Evolutionary conservation across 2,113 vertebrate genomes (phyloP).

Genomic region (Fregetta grallaria): DNA sequence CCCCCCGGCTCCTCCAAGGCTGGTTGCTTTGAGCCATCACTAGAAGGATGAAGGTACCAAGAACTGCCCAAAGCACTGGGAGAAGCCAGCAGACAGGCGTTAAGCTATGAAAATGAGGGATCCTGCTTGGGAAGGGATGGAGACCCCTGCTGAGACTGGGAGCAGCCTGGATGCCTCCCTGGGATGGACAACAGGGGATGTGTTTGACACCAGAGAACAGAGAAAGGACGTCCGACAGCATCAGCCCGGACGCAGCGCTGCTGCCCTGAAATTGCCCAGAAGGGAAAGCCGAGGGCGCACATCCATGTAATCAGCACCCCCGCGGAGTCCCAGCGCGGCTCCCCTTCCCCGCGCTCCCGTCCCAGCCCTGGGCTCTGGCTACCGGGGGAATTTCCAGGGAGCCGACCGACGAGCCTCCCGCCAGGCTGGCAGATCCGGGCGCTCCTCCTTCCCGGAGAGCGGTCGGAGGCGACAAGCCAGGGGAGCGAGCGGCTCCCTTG

Average conservation of each 20-base stretch:
- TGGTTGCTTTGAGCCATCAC: not conserved
- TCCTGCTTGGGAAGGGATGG: not conserved
- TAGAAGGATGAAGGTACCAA: not conserved
- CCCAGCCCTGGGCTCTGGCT: not conserved
- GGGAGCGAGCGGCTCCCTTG: not conserved
- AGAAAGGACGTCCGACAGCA: not conserved
- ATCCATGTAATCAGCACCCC: too few species aligned
- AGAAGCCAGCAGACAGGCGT: not conserved
- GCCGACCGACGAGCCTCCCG: not conserved
- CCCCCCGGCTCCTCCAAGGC: not conserved
- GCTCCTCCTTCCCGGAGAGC: not conserved
- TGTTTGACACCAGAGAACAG: too few species aligned
- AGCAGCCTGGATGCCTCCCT: not conserved
- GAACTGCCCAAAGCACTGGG: not conserved
- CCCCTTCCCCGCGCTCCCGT: too few species aligned
- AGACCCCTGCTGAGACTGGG: not conserved
- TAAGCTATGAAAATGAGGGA: not conserved
- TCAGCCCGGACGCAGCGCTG: not conserved
- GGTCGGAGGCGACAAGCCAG: fast-evolving
- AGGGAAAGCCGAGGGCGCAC: too few species aligned
- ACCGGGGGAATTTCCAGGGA: not conserved
- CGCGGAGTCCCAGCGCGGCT: not conserved
- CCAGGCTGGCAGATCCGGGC: not conserved
- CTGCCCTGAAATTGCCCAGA: not conserved
- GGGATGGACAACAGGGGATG: not conserved